Evolutionary conservation across 2,888 invertebrate species (phyloP), one percentile per base, ranked within the genome.

Genomic region (Cantharis nigra): DNA sequence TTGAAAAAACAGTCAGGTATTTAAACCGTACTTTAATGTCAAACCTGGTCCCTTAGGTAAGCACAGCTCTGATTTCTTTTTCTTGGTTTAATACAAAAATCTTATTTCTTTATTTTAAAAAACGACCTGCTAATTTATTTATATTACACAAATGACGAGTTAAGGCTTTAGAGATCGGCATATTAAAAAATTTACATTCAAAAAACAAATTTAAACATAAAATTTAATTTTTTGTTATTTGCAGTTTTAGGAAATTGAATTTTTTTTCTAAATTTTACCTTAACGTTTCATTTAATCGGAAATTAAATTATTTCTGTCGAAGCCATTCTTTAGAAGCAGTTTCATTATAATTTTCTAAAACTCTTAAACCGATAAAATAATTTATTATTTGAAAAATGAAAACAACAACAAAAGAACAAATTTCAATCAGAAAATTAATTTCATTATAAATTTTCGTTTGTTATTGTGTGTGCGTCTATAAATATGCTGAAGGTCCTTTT

Each of bases 1-100:
- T 81, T 81, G 80, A 81, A 80, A 81, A 81, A 81, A 81, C 80
- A 77, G 81, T 79, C 81, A 80, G 81, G 79, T 78, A 79, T 79
- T 75, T 77, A 77, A 77, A 78, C 73, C 71, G 78, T 76, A 80
- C 75, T 74, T 75, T 78, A 78, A 78, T 78, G 78, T 78, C 71
- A 75, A 78, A 71, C 77, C 78, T 75, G 72, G 75, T 73, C 79
- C 73, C 80, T 64, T 70, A 76, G 75, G 72, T 76, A 75, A 74
- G 63, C 75, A 69, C 69, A 63, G 70, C 63, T 72, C 74, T 78
- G 78, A 78, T 78, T 75, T 73, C 71, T 26, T 63, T 70, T 69
- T 75, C 72, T 71, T 64, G 14, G 69, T 63, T 30, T 26, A 18
- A 49, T 63, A 18, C 63, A 26, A 64, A 67, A 67, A 67, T 67